phyloP scores from a whole-genome alignment of 2,797 vertebrate genomes.

The Columba guinea region DNA sequence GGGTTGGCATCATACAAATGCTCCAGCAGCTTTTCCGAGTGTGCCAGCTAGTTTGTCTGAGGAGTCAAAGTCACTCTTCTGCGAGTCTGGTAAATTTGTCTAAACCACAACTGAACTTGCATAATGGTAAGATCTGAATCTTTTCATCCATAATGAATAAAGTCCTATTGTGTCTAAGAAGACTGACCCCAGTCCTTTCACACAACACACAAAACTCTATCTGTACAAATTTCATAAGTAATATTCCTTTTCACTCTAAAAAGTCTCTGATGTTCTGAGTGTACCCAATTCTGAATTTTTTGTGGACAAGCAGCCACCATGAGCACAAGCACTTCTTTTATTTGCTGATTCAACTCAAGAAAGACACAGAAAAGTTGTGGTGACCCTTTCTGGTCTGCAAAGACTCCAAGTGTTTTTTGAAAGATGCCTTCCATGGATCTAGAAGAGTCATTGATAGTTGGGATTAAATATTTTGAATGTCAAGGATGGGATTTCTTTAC shows the following conservation, averaged over 20 bases:
- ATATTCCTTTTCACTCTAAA: neutral
- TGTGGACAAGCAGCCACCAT: neutral
- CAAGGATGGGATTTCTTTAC: neutral
- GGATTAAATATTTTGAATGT: neutral
- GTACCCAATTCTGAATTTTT: neutral
- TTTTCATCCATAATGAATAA: neutral
- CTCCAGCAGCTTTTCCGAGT: neutral
- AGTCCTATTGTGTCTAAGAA: constrained; percentile 31
- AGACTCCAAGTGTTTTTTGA: neutral
- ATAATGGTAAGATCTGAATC: neutral
- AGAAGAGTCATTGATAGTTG: neutral
- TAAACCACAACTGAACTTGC: neutral
- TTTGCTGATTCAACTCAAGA: neutral
- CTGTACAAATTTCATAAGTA: neutral
- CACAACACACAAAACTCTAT: neutral
- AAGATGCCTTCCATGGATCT: neutral
- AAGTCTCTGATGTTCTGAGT: neutral
- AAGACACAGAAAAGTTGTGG: neutral
- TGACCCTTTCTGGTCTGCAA: neutral
- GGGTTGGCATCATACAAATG: neutral
- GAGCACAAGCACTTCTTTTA: neutral
- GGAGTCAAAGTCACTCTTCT: neutral
- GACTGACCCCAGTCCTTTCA: constrained; percentile 42
- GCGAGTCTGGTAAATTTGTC: neutral
- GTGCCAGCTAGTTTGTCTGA: neutral